phyloP scores from a whole-genome alignment of 2,797 vertebrate species.

The Gadopsis bispinosus region DNA sequence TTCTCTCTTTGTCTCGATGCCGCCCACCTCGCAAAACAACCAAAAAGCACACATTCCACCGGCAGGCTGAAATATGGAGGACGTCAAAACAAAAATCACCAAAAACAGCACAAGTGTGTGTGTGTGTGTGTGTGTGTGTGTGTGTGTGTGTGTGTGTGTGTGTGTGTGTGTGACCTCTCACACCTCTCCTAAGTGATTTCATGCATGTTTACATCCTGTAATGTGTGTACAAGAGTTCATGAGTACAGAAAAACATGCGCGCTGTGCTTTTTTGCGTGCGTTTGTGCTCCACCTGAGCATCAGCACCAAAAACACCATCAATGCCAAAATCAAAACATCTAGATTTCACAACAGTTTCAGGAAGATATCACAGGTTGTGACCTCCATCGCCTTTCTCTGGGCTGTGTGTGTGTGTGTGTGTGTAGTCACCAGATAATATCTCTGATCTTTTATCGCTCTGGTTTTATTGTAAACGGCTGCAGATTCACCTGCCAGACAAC shows the following conservation, averaged over 20 bases:
- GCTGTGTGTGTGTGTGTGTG: constrained; percentile 25
- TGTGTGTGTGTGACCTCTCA: constrained; percentile 22
- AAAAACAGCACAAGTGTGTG: constrained; percentile 21
- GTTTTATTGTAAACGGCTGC: constrained; percentile 60
- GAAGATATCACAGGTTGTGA: constrained; percentile 67
- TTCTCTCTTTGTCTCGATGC: background rate
- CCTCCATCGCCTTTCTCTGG: constrained; percentile 44
- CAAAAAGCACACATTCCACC: constrained; percentile 8
- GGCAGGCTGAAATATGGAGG: constrained; percentile 25
- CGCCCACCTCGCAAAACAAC: constrained; percentile 2
- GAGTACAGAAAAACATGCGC: constrained; percentile 2
- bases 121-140: constrained; percentile 1
- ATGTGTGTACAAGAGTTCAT: background rate
- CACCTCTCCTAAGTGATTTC: constrained; percentile 9
- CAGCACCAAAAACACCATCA: constrained; percentile 19
- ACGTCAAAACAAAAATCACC: constrained; percentile 44
- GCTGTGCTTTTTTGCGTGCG: constrained; percentile 9
- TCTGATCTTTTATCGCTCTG: constrained; percentile 51
- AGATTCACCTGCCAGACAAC: constrained; percentile 70
- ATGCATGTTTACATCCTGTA: background rate
- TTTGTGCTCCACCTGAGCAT: background rate
- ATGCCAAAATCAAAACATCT: constrained; percentile 53
- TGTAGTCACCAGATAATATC: constrained; percentile 55
- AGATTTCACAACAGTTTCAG: constrained; percentile 53
- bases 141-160: constrained; percentile 5